Conservation (phyloP, 2,113 vertebrate genomes). For the Oncorhynchus gorbuscha region DNA sequence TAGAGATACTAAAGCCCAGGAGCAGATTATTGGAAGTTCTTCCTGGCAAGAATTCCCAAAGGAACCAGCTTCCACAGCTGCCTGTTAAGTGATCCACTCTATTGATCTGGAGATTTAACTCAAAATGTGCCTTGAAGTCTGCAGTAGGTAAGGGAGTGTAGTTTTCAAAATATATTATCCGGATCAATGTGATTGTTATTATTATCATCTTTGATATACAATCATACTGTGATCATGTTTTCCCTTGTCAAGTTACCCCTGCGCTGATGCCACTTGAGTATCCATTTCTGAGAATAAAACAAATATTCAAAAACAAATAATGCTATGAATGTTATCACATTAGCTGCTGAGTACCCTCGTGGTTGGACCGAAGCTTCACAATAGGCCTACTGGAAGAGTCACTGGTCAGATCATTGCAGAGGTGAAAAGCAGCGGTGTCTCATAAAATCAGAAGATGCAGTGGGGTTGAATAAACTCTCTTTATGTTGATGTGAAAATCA, state of each 20-base stretch:
- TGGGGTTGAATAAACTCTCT: too few species aligned
- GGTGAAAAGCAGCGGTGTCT: too few species aligned
- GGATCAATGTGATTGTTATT: slow-evolving; percentile 5
- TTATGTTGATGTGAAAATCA: too few species aligned
- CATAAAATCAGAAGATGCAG: too few species aligned
- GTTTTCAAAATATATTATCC: slow-evolving; percentile 33
- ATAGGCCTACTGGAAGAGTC: too few species aligned
- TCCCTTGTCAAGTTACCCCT: slow-evolving; percentile 9
- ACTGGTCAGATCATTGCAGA: too few species aligned
- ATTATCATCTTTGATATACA: neutral
- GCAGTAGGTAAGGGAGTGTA: slow-evolving; percentile 6
- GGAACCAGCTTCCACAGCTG: slow-evolving; percentile 44
- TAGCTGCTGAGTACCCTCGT: neutral
- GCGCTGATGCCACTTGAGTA: neutral
- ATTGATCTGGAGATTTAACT: slow-evolving; percentile 63
- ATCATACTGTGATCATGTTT: neutral
- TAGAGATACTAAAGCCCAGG: slow-evolving; percentile 38
- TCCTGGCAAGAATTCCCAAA: slow-evolving; percentile 63
- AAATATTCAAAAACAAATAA: neutral
- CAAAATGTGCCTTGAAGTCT: slow-evolving; percentile 12
- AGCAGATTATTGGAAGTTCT: slow-evolving; percentile 61
- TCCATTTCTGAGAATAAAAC: neutral
- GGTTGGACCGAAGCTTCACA: too few species aligned
- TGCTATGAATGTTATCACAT: neutral
- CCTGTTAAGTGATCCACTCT: slow-evolving; percentile 65